A percentile compares a stretch with the other conserved stretches of the same genome.
These are phyloP conservation scores for Ostrea denselamellosa DNA, from an alignment of 1,140 invertebrate genomes.

Conservation along the genomic window DNA sequence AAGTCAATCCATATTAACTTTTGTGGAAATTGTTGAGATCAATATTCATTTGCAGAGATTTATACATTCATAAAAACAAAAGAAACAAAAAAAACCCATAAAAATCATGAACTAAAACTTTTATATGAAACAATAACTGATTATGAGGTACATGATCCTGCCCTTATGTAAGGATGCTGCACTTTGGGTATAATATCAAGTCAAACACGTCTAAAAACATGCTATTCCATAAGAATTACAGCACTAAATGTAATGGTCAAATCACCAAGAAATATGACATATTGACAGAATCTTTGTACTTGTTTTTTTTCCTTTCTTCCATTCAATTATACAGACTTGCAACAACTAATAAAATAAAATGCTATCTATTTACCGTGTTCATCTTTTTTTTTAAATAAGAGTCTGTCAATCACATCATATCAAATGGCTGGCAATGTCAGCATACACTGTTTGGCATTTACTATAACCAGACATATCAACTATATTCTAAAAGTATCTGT, in stretches of 20 bases:
- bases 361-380: not conserved
- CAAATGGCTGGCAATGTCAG: not conserved
- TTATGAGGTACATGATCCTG: not conserved
- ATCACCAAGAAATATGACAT: not conserved
- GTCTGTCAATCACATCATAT: slow-evolving; percentile 24
- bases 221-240: not conserved
- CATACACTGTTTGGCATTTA: not conserved
- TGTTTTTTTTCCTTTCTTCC: not conserved
- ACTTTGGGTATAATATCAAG: not conserved
- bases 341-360: not conserved
- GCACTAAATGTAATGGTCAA: not conserved
- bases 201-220: not conserved
- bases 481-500: not conserved
- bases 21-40: not conserved
- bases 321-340: not conserved
- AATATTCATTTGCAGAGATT: not conserved
- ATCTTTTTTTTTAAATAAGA: not conserved
- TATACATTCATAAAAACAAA: slow-evolving; percentile 1
- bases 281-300: not conserved
- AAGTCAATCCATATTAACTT: not conserved
- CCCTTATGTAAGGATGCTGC: slow-evolving; percentile 23
- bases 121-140: not conserved
- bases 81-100: too few species aligned
- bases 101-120: too few species aligned
- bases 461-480: not conserved